A percentile compares a stretch with the other conserved stretches of the same genome.
Evolutionary conservation across 2,797 vertebrate species (phyloP).

Genomic region (Poliocrania exsul): DNA sequence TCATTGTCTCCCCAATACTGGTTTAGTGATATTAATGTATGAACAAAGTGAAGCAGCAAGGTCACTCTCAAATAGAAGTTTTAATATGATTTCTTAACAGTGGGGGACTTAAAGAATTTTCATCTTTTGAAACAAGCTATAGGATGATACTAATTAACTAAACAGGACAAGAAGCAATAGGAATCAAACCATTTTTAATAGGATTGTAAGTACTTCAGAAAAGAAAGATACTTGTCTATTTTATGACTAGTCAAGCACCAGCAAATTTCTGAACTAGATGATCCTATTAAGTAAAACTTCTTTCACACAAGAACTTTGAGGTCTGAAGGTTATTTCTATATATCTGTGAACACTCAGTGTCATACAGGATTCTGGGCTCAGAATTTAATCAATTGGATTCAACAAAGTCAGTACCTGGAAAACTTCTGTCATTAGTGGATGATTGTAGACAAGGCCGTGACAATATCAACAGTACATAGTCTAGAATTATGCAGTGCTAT

Average conservation of each 20-base stretch:
- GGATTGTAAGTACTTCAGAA: not conserved
- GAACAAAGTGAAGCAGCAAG: conserved; percentile 2
- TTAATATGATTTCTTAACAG: not conserved
- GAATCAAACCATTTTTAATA: conserved; percentile 17
- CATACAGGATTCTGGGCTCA: not conserved
- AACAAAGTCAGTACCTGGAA: conserved; percentile 23
- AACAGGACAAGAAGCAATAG: not conserved
- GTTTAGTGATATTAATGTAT: not conserved
- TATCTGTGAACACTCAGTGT: not conserved
- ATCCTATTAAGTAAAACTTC: not conserved
- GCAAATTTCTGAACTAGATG: not conserved
- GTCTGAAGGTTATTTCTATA: not conserved
- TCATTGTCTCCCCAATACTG: not conserved
- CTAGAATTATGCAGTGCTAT: not conserved
- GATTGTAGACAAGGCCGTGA: not conserved
- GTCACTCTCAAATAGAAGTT: not conserved
- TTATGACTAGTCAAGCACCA: not conserved
- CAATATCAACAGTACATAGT: not conserved
- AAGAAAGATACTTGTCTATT: not conserved
- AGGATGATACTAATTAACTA: conserved; percentile 12
- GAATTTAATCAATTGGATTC: not conserved
- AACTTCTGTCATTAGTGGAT: not conserved
- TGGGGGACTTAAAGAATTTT: not conserved
- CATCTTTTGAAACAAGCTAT: conserved; percentile 13
- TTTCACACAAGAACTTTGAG: not conserved